Percentiles rank a stretch among this genome's conserved stretches.
Evolutionary conservation across 2,113 vertebrate species (phyloP).

Genomic region (Peromyscus polionotus): DNA sequence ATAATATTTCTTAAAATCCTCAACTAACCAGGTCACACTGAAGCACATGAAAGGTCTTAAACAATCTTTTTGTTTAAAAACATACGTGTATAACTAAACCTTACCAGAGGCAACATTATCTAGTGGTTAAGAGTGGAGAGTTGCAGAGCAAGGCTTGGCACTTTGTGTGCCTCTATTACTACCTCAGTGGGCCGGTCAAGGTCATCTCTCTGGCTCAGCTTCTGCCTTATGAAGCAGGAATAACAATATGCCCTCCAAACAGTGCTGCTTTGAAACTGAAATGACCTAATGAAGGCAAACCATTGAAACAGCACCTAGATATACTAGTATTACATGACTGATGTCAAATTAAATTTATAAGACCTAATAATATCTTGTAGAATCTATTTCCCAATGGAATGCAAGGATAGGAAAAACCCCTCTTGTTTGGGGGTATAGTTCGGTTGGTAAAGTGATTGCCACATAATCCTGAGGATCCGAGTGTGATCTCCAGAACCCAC

Average conservation of each 20-base stretch:
- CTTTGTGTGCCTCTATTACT: not conserved
- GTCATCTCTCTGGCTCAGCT: not conserved
- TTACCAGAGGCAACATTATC: not conserved
- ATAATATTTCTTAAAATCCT: not conserved
- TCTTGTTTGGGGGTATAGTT: not conserved
- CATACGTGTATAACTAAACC: not conserved
- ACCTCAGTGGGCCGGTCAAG: not conserved
- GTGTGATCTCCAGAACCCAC: not conserved
- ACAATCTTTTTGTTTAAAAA: not conserved
- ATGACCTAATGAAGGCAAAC: slow-evolving; percentile 20
- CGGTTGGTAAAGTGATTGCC: not conserved
- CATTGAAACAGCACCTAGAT: not conserved
- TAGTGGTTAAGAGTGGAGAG: not conserved
- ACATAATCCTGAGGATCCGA: not conserved
- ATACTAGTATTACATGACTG: not conserved
- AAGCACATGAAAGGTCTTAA: not conserved
- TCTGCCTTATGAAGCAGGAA: not conserved
- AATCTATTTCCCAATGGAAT: not conserved
- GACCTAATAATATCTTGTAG: not conserved
- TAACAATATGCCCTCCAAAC: not conserved
- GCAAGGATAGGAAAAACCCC: not conserved
- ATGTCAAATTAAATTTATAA: not conserved
- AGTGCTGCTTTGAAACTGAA: not conserved
- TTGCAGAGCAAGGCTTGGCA: not conserved
- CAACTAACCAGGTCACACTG: not conserved